Evolutionary conservation across 2,888 invertebrate genomes (phyloP).

Genomic region (Brachypalpus laphriformis): DNA sequence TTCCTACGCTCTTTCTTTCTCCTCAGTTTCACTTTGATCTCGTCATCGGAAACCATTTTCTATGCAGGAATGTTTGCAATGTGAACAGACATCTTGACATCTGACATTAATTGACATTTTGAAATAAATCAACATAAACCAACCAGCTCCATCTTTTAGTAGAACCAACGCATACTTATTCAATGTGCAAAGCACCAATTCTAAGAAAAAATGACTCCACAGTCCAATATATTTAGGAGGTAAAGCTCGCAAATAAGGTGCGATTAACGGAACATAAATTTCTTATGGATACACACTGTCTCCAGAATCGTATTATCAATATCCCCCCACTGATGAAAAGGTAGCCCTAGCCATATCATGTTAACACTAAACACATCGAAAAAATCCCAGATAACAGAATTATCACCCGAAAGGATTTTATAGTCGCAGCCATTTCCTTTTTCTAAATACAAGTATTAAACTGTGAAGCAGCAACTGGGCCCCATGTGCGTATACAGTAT

Average conservation of each 20-base stretch:
- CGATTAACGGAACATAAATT: constrained; percentile 46
- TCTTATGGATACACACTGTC: constrained; percentile 26
- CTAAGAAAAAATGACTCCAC: not conserved
- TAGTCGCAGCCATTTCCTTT: constrained; percentile 60
- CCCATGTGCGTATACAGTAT: constrained; percentile 10
- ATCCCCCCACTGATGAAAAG: constrained; percentile 45
- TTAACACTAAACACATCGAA: constrained; percentile 63
- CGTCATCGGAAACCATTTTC: not conserved
- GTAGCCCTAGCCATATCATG: constrained; percentile 48
- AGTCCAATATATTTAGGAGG: not conserved
- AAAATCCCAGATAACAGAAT: constrained; percentile 70
- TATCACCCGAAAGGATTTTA: constrained; percentile 70
- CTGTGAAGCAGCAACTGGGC: constrained; percentile 38
- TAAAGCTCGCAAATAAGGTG: constrained; percentile 42
- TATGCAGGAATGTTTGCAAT: not conserved
- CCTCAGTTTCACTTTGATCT: not conserved
- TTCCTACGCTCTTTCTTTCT: not conserved
- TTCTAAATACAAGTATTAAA: constrained; percentile 51
- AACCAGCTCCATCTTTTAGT: not conserved
- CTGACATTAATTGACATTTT: not conserved
- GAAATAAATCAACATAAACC: not conserved
- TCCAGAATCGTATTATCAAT: constrained; percentile 42
- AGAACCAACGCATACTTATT: not conserved
- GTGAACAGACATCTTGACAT: not conserved
- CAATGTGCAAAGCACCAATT: too few species aligned